Conservation (phyloP, 1,140 invertebrate species). For the Campoletis sonorensis region DNA sequence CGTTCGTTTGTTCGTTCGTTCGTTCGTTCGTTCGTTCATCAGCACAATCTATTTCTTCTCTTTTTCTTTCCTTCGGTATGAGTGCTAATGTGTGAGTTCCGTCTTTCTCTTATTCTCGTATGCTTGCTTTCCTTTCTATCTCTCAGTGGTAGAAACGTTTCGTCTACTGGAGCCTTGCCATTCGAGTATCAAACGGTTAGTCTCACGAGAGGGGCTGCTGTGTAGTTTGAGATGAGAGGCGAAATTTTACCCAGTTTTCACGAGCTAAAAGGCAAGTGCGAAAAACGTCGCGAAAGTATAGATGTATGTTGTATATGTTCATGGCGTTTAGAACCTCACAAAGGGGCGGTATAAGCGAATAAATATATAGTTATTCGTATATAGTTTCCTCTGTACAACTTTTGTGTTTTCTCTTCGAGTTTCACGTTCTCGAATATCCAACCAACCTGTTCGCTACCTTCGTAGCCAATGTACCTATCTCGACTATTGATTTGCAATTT, state of each 20-base stretch:
- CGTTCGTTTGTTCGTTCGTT: slow-evolving; percentile 8
- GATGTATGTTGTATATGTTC: too few species aligned
- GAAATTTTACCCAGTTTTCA: not conserved
- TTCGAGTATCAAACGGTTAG: slow-evolving; percentile 27
- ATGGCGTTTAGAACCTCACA: too few species aligned
- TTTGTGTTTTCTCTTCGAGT: not conserved
- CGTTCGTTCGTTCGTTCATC: slow-evolving; percentile 38
- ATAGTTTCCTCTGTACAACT: too few species aligned
- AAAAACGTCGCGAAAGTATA: not conserved
- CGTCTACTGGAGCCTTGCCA: slow-evolving; percentile 2
- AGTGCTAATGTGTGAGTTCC: too few species aligned
- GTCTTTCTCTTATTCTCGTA: too few species aligned
- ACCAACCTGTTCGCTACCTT: slow-evolving; percentile 6
- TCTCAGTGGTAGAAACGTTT: slow-evolving; percentile 48
- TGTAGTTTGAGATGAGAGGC: slow-evolving; percentile 22
- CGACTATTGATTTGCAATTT: slow-evolving; percentile 73
- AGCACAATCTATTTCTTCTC: slow-evolving; percentile 46
- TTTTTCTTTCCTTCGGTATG: not conserved
- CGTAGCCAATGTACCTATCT: slow-evolving; percentile 51
- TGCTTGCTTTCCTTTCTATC: slow-evolving; percentile 45
- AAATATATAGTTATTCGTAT: too few species aligned
- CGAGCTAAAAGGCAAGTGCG: slow-evolving; percentile 20
- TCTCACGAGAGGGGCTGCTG: not conserved
- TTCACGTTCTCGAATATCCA: not conserved
- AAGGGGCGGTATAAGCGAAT: too few species aligned